Percentiles rank a stretch among this genome's conserved stretches.
Evolutionary conservation across 1,140 invertebrate species (phyloP).

Genomic region (Coboldia fuscipes): DNA sequence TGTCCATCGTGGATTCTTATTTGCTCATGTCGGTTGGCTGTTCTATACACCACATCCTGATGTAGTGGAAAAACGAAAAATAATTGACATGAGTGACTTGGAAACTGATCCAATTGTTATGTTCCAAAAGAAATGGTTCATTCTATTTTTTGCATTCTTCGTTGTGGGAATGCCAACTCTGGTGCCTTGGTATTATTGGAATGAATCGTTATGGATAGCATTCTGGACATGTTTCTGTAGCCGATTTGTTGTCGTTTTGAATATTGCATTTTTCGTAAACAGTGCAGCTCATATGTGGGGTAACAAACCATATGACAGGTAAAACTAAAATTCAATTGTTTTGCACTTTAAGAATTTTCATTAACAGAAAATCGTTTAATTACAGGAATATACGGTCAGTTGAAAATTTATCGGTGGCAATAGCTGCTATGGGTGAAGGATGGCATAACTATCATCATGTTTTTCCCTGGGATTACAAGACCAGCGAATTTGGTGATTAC

Average conservation of each 20-base stretch:
- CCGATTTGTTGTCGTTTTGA: constrained; percentile 62
- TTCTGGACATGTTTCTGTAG: constrained; percentile 69
- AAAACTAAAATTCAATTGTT: constrained; percentile 6
- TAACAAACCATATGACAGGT: constrained; percentile 75
- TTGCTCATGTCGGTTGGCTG: constrained; percentile 62
- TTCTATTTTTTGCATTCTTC: constrained; percentile 50
- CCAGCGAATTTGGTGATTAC: constrained; percentile 52
- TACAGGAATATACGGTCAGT: constrained; percentile 45
- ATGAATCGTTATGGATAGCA: constrained; percentile 51
- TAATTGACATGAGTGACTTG: constrained; percentile 64
- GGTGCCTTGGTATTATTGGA: constrained; percentile 65
- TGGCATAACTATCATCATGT: constrained; percentile 95
- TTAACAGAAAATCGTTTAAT: constrained; percentile 2
- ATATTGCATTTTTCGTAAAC: constrained; percentile 86
- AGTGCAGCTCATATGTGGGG: constrained; percentile 82
- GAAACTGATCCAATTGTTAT: constrained; percentile 62
- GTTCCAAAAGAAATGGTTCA: constrained; percentile 61
- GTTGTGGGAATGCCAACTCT: constrained; percentile 58
- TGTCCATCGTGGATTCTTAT: constrained; percentile 56
- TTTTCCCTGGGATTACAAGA: constrained; percentile 56
- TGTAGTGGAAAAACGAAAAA: constrained; percentile 52
- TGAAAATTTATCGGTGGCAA: constrained; percentile 44
- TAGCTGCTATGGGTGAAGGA: constrained; percentile 57
- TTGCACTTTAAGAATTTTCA: not conserved
- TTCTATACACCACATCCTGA: constrained; percentile 54